Conservation (phyloP, 2,888 invertebrate species). For the Torymus tubicola region DNA sequence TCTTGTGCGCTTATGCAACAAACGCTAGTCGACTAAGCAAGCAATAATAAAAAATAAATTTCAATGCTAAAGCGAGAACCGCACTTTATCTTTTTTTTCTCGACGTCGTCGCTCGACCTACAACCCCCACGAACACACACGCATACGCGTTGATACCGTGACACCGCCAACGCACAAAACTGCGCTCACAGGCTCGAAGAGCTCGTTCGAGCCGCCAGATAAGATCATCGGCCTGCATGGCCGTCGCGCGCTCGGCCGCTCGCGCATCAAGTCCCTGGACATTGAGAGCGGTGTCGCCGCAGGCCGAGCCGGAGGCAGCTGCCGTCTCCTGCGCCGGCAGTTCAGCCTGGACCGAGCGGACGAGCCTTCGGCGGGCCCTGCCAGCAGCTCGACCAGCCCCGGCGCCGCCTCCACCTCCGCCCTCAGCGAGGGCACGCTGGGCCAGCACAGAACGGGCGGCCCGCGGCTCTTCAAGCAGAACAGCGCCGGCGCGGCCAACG, state of each 20-base stretch:
- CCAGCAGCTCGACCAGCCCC: slow-evolving; percentile 79
- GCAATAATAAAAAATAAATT: neutral
- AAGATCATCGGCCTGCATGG: slow-evolving; percentile 50
- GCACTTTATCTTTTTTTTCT: slow-evolving; percentile 10
- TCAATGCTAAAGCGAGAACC: slow-evolving; percentile 11
- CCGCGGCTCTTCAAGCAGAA: slow-evolving; percentile 81
- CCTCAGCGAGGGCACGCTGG: slow-evolving; percentile 79
- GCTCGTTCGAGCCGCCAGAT: slow-evolving; percentile 39
- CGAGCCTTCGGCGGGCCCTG: slow-evolving; percentile 67
- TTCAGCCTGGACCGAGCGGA: slow-evolving; percentile 85
- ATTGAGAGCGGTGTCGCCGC: slow-evolving; percentile 55
- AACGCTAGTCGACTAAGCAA: neutral
- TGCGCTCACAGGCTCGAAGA: slow-evolving; percentile 14
- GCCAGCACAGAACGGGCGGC: slow-evolving; percentile 56
- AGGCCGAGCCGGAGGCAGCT: slow-evolving; percentile 68
- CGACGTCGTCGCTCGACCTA: neutral
- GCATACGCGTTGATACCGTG: neutral
- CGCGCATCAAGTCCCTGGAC: slow-evolving; percentile 55
- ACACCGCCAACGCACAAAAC: no score
- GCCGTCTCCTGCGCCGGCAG: slow-evolving; percentile 81
- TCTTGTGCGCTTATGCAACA: no score
- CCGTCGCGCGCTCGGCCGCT: slow-evolving; percentile 45
- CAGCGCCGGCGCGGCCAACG: slow-evolving; percentile 83
- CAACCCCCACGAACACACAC: slow-evolving; percentile 5
- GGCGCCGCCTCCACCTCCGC: slow-evolving; percentile 84